Evolutionary conservation across 92 coral and sea anemone species (phyloP), one percentile per base, ranked within the genome.

Genomic region (Palythoa grandis): DNA sequence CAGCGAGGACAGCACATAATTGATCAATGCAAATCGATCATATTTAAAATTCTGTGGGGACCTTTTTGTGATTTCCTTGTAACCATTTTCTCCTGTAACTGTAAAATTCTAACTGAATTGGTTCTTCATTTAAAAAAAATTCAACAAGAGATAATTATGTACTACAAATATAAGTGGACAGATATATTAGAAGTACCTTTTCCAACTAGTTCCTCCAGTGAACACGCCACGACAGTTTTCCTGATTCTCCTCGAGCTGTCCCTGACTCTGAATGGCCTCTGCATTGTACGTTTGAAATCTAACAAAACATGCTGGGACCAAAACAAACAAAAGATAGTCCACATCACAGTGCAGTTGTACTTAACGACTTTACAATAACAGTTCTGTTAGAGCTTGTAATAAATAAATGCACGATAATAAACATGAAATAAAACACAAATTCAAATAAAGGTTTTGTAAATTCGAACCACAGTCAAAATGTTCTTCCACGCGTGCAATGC

Each of bases 381-480:
- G 52, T 8, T 70, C 75, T 70, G 75, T 70, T 70, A n/a, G 7
- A 70, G 75, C 75, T 70, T 70, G 52, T 10, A 72, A 72, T 72
- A 72, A 72, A 40, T 72, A 72, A 37, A 72, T 72, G 76, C 10
- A 72, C 76, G 10, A 72, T 2, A 72, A 0, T 68, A 68, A 68
- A 68, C 72, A 68, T 11, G 72, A 7, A 68, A 68, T 72, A 72
- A 72, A 72, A 35, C 76, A 72, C 52, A 72, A 72, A 72, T 72
- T 72, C 53, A 4, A 72, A 35, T 72, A 72, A 40, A 72, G 53
- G 14, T 38, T 72, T 72, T 72, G 53, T 72, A 38, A 72, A 72
- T 72, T 72, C 76, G 76, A 38, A 72, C 52, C 76, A 72, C 76
- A 22, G 76, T 37, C 76, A 68, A 72, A 72, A 72, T 72, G 13